phyloP scores from a whole-genome alignment of 2,888 invertebrate genomes.

The Leucozona laternaria region DNA sequence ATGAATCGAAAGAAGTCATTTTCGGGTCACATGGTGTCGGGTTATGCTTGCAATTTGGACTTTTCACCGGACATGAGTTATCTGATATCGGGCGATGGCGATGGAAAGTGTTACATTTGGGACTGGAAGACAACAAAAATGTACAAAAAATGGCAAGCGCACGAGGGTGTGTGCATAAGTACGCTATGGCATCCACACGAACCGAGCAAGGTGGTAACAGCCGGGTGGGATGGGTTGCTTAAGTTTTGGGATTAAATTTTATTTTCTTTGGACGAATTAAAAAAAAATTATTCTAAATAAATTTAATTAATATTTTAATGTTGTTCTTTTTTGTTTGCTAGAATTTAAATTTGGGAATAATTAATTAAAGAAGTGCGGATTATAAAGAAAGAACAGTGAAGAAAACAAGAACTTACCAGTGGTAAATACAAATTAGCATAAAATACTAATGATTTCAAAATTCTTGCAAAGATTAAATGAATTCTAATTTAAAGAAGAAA shows the following conservation, averaged over 20 bases:
- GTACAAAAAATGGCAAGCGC: conserved; percentile 99
- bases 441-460: too few relatives aligned
- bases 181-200: conserved; percentile 99
- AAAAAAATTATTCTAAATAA: neutral
- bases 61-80: conserved; percentile 99
- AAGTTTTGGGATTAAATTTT: conserved; percentile 97
- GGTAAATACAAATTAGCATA: too few relatives aligned
- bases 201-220: conserved; percentile 97
- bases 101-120: conserved; percentile 99
- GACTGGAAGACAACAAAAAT: conserved; percentile 99
- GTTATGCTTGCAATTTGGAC: conserved; percentile 98
- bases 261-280: conserved; percentile 18
- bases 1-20: conserved; percentile 99
- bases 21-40: conserved; percentile 99
- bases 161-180: conserved; percentile 98
- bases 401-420: neutral
- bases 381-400: neutral
- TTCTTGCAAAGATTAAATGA: too few relatives aligned
- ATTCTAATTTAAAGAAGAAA: too few relatives aligned
- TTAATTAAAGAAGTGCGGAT: neutral
- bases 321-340: neutral
- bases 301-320: neutral
- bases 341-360: neutral
- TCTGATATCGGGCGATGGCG: conserved; percentile 98
- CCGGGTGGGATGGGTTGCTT: conserved; percentile 99